Percentiles rank a stretch among this genome's conserved stretches.
phyloP scores from a whole-genome alignment of 2,113 vertebrate genomes.

The Anolis sagrei region DNA sequence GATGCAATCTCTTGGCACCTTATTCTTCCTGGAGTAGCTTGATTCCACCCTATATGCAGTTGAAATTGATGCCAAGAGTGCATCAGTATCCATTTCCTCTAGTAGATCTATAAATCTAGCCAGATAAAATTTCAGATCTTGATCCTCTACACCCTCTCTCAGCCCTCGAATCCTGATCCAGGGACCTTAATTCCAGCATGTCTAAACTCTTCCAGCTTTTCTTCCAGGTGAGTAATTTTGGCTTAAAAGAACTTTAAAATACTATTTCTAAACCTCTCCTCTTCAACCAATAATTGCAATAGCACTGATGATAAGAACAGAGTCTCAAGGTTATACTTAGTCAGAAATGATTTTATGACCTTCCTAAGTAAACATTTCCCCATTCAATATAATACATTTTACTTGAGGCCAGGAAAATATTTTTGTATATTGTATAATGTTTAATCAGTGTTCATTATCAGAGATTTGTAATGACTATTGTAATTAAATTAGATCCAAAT shows the following conservation, averaged over 20 bases:
- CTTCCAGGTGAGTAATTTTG: too few species aligned
- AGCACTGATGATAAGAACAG: not conserved
- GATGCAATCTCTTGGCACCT: too few species aligned
- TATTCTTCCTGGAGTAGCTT: too few species aligned
- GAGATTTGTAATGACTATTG: slow-evolving; percentile 41
- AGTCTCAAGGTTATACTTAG: not conserved
- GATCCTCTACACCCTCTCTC: too few species aligned
- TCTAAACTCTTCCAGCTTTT: too few species aligned
- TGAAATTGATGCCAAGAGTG: too few species aligned
- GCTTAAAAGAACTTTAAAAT: not conserved
- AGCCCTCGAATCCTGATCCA: too few species aligned
- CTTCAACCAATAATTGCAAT: not conserved
- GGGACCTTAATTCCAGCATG: too few species aligned
- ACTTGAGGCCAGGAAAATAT: slow-evolving; percentile 40
- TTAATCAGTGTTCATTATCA: slow-evolving; percentile 27
- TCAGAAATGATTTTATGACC: not conserved
- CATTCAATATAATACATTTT: slow-evolving; percentile 32
- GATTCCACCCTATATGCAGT: too few species aligned
- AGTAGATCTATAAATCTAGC: too few species aligned
- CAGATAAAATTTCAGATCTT: too few species aligned
- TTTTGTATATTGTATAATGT: slow-evolving; percentile 1
- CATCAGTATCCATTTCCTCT: too few species aligned
- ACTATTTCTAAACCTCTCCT: not conserved
- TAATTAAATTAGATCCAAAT: slow-evolving; percentile 39
- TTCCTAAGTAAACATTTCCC: slow-evolving; percentile 23